Evolutionary conservation across 2,888 invertebrate genomes (phyloP), one percentile per base, ranked within the genome.

Genomic region (Fragum sueziense): DNA sequence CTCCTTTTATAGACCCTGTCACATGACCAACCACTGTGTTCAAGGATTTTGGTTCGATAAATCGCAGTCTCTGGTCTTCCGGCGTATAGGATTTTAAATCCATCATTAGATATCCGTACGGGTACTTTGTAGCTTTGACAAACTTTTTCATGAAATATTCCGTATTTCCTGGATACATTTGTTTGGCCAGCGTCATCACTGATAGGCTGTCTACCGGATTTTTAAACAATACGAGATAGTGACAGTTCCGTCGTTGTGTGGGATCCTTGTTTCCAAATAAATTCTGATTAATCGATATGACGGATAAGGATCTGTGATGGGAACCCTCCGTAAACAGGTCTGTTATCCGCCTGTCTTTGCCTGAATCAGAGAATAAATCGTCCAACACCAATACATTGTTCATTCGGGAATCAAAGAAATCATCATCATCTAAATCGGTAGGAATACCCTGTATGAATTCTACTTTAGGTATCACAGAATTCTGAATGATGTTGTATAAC

Each of bases 21-120:
- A 11, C 41, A 11, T 11, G 17, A 41, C 17, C 17, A 41, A 11
- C 11, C 41, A 11, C 17, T 11, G 9, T 41, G 9, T 41, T 41
- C 9, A 41, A 41, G 7, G 7, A 9, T 22, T n/a, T n/a, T 17
- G 9, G 22, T 17, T 9, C 25, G 22, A 57, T 57, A 72, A 6
- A 54, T 67, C 68, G 52, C n/a, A 68, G n/a, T 37, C 74, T 74
- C 2, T 34, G n/a, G 41, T 68, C 14, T 27, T 68, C 68, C 41
- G 68, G 54, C 20, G 74, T 74, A 31, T 68, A 74, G 25, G 74
- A 68, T 57, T 68, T 74, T 27, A 74, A 57, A 41, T 74, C 74
- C 37, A 74, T 41, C 11, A 74, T 17, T 25, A 71, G 27, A 37
- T 25, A 25, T 25, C 70, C 57, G 33, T 71, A 71, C 25, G 70